Evolutionary conservation across 2,888 invertebrate genomes (phyloP).

Genomic region (Azorinus chamasolen): DNA sequence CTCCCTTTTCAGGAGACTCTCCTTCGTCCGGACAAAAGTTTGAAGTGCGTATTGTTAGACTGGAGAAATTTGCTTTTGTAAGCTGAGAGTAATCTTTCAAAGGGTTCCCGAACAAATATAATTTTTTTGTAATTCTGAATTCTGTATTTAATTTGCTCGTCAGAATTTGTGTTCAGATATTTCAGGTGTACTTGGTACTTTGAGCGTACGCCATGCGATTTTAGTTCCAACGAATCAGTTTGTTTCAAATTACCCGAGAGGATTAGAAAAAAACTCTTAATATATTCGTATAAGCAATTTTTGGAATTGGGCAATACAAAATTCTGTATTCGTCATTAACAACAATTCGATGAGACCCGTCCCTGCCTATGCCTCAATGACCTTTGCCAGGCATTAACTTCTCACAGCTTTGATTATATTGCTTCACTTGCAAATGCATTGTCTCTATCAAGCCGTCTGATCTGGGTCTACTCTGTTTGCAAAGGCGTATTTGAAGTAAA

Average conservation of each 20-base stretch:
- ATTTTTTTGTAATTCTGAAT: conserved; percentile 88
- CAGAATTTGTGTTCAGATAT: conserved; percentile 70
- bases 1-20: conserved; percentile 87
- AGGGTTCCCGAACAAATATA: too few species aligned
- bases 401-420: too few species aligned
- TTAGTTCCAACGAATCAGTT: conserved; percentile 69
- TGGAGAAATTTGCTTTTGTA: conserved; percentile 88
- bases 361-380: too few species aligned
- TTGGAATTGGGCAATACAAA: conserved; percentile 97
- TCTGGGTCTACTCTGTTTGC: too few species aligned
- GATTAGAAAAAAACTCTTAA: conserved; percentile 95
- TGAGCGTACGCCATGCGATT: conserved; percentile 71
- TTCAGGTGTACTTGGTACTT: conserved; percentile 68
- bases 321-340: conserved; percentile 94
- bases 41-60: conserved; percentile 91
- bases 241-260: too few species aligned
- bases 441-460: too few species aligned
- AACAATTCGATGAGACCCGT: conserved; percentile 54
- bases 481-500: too few species aligned
- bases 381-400: too few species aligned
- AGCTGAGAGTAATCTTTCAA: too few species aligned
- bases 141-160: conserved; percentile 89
- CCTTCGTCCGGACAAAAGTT: conserved; percentile 91
- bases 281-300: conserved; percentile 97
- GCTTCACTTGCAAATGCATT: too few species aligned